phyloP scores from a whole-genome alignment of 2,113 vertebrate genomes.

The Amphiprion percula region DNA sequence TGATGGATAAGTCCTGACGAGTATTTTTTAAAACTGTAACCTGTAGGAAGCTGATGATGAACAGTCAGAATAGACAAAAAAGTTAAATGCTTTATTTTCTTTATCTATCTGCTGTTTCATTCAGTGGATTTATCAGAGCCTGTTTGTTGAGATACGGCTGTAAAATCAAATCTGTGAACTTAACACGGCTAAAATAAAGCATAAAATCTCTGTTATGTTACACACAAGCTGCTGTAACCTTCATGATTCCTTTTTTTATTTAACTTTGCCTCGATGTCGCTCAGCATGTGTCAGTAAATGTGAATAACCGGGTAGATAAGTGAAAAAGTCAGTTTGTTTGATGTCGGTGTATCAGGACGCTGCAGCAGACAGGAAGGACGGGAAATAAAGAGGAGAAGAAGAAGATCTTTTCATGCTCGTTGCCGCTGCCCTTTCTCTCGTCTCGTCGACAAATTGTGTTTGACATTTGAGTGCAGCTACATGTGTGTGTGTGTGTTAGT shows the following conservation, averaged over 20 bases:
- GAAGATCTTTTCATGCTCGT: conserved; percentile 56
- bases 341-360: conserved; percentile 55
- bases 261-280: not conserved
- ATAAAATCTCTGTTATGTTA: not conserved
- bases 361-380: conserved; percentile 21
- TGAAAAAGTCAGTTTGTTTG: conserved; percentile 25
- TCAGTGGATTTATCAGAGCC: too few species aligned
- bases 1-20: too few species aligned
- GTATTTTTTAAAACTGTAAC: too few species aligned
- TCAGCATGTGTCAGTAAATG: conserved; percentile 17
- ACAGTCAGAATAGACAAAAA: too few species aligned
- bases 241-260: not conserved
- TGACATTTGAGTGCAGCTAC: conserved; percentile 87
- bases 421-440: conserved; percentile 81
- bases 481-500: not conserved
- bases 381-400: conserved; percentile 2
- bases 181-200: not conserved
- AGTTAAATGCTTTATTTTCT: too few species aligned
- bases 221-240: not conserved
- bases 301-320: conserved; percentile 25
- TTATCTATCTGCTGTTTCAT: too few species aligned
- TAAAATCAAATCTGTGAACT: too few species aligned
- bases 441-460: conserved; percentile 83
- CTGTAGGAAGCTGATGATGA: too few species aligned
- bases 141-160: too few species aligned